Percentiles rank a stretch among this genome's conserved stretches.
These are phyloP conservation scores for Micropterix aruncella DNA, from an alignment of 2,888 invertebrate genomes.

Conservation along the genomic window DNA sequence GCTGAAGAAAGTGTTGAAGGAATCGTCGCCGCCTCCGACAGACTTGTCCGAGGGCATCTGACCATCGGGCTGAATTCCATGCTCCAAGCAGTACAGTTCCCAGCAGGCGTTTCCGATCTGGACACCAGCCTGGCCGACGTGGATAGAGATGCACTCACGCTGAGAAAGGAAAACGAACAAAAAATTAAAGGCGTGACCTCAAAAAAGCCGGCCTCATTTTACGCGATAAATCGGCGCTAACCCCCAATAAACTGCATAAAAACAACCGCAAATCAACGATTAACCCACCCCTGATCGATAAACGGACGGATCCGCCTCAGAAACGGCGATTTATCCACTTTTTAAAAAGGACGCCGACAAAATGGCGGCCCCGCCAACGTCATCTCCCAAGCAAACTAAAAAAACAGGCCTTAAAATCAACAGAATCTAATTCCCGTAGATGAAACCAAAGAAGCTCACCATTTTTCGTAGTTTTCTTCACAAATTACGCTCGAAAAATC, in stretches of 20 bases:
- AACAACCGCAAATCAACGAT: too few species aligned
- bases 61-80: slow-evolving; percentile 73
- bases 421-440: too few species aligned
- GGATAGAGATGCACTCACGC: slow-evolving; percentile 53
- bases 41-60: slow-evolving; percentile 76
- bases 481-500: slow-evolving; percentile 33
- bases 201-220: background rate
- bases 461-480: slow-evolving; percentile 35
- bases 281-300: too few species aligned
- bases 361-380: background rate
- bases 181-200: background rate
- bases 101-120: slow-evolving; percentile 65
- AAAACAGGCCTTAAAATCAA: too few species aligned
- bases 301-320: too few species aligned
- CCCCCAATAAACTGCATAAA: too few species aligned
- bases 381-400: too few species aligned
- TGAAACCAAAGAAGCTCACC: slow-evolving; percentile 22
- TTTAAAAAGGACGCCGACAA: too few species aligned
- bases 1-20: slow-evolving; percentile 84
- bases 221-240: background rate
- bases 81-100: slow-evolving; percentile 73
- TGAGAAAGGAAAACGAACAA: slow-evolving; percentile 18
- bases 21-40: slow-evolving; percentile 81
- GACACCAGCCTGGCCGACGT: slow-evolving; percentile 35
- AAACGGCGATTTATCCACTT: too few species aligned